Base-by-base conservation (phyloP, 2,888 invertebrate genomes). In the Eurytoma adleriae region DNA sequence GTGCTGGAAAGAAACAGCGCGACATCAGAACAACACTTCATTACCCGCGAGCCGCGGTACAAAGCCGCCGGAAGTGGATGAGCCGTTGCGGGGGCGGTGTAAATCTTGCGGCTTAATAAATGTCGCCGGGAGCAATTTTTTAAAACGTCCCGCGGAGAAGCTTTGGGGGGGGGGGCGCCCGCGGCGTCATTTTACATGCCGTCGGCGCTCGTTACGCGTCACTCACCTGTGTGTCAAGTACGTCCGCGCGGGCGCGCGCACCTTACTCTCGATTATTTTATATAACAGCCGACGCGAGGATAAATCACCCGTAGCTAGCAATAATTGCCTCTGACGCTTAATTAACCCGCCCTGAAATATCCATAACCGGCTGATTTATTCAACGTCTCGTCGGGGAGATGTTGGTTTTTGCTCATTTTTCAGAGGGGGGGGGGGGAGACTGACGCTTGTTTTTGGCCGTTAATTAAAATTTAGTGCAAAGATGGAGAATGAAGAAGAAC, bases 151-250 rank as follows among this genome's bases (percentile, higher is more conserved):
- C 18, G 3, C 1, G 14, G 24, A 24, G 24, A 24, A 24, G 24
- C 24, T 24, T 2, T 2, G 2, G 24, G 24, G 24, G 18, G 18
- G 57, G 10, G 2, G 10, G 18, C 57, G 10, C 57, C 18, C 20
- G 59, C 20, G 13, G 16, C 16, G 14, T 40, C 62, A 40, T 62
- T 62, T 62, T 62, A 62, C 62, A 62, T n/a, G 62, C 40, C 40
- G 40, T 10, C 40, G 10, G 40, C 40, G 40, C 62, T 62, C 40
- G 62, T 62, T 50, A 14, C 48, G 14, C 52, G 24, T 24, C 54
- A 68, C 64, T 64, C 64, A 64, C 40, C 64, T 64, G 40, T 64
- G 64, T 18, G 64, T 64, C 64, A 48, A 64, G 64, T 64, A 48
- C 68, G 24, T 48, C 16, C 24, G 14, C 61, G 16, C 14, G 10